A percentile compares a stretch with the other conserved stretches of the same genome.
Evolutionary conservation across 1,140 invertebrate genomes (phyloP).

Genomic region (Drosophila tropicalis): DNA sequence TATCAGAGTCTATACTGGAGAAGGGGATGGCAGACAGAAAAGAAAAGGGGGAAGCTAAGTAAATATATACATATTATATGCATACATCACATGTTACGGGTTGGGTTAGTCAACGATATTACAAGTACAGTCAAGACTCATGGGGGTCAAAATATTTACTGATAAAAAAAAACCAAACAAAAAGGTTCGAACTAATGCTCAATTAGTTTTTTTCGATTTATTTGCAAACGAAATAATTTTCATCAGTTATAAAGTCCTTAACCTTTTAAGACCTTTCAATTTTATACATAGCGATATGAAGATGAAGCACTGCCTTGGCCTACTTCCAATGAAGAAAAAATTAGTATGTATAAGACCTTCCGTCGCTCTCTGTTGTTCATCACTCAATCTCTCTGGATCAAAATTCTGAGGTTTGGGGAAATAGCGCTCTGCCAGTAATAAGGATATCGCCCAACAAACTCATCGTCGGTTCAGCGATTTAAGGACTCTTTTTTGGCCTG

Average conservation of each 20-base stretch:
- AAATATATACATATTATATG: background rate
- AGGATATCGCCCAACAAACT: slow-evolving; percentile 26
- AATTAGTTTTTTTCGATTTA: background rate
- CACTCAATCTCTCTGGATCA: no score
- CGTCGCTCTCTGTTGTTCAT: no score
- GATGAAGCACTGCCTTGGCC: slow-evolving; percentile 83
- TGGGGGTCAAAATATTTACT: background rate
- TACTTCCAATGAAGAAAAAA: no score
- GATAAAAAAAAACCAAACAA: background rate
- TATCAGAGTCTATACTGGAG: background rate
- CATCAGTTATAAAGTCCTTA: no score
- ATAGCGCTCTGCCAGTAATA: no score
- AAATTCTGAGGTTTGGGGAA: no score
- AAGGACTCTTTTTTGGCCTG: no score
- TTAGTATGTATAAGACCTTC: no score
- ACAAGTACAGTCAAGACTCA: background rate
- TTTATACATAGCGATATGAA: slow-evolving; percentile 84
- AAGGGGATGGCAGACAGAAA: background rate
- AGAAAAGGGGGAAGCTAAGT: background rate
- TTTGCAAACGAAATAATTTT: no score
- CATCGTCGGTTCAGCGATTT: no score
- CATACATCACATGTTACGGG: slow-evolving; percentile 3
- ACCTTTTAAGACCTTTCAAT: slow-evolving; percentile 82
- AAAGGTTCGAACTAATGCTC: background rate
- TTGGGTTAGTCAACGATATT: background rate